These are phyloP conservation scores for Halocaridina rubra DNA, from an alignment of 2,888 invertebrate genomes.

Conservation along the genomic window DNA sequence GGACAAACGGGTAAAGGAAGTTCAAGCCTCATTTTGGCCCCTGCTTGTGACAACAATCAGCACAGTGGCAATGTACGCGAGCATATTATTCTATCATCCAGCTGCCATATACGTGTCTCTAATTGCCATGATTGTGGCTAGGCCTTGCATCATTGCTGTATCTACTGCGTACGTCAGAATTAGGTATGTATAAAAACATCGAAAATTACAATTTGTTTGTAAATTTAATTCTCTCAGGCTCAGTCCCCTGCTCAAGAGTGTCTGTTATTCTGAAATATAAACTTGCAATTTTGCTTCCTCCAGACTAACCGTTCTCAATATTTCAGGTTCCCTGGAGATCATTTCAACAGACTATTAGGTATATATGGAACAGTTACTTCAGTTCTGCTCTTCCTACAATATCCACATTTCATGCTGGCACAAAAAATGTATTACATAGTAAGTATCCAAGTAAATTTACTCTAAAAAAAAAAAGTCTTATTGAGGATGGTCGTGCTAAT, in stretches of 20 bases:
- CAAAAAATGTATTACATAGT: conserved; percentile 57
- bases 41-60: conserved; percentile 41
- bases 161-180: conserved; percentile 66
- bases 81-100: conserved; percentile 38
- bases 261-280: too few species aligned
- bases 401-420: conserved; percentile 66
- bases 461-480: too few species aligned
- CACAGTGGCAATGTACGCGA: conserved; percentile 25
- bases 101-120: conserved; percentile 66
- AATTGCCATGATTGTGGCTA: conserved; percentile 65
- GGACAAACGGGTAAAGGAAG: conserved; percentile 41
- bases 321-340: conserved; percentile 66
- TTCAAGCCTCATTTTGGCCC: conserved; percentile 54
- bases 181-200: too few species aligned
- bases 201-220: too few species aligned
- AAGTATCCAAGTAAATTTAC: conserved; percentile 27
- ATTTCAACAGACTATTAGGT: conserved; percentile 67
- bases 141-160: conserved; percentile 66
- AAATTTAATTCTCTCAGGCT: too few species aligned
- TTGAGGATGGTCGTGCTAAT: too few species aligned
- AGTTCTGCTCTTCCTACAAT: conserved; percentile 66
- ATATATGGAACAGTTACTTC: conserved; percentile 67
- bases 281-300: too few species aligned
- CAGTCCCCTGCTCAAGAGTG: too few species aligned
- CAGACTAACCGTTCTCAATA: too few species aligned